Conservation (phyloP, 2,113 vertebrate genomes). For the Bombycilla garrulus region DNA sequence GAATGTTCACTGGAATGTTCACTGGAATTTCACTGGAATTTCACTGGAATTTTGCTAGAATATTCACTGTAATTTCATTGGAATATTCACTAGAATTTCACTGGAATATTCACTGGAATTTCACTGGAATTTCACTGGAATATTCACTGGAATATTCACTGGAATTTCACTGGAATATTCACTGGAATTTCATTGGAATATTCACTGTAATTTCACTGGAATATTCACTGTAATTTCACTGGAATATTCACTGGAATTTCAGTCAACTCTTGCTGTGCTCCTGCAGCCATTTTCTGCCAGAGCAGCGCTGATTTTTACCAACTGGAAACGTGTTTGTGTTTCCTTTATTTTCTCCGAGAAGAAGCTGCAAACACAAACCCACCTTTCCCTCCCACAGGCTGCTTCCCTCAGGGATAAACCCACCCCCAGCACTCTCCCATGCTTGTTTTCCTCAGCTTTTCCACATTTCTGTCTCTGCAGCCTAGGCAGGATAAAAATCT, state of each 20-base stretch:
- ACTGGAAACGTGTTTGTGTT: not conserved
- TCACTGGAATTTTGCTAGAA: no score
- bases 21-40: no score
- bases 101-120: no score
- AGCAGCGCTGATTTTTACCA: not conserved
- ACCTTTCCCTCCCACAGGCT: not conserved
- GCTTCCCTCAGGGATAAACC: not conserved
- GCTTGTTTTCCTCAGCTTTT: not conserved
- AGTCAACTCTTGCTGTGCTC: not conserved
- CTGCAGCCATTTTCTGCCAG: not conserved
- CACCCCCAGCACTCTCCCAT: fast-evolving
- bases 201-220: no score
- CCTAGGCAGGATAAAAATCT: not conserved
- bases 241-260: fast-evolving
- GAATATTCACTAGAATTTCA: no score
- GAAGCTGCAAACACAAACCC: not conserved
- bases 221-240: no score
- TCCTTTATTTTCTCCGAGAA: not conserved
- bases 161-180: no score
- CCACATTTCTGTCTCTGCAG: not conserved
- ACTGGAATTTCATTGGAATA: no score
- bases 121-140: no score
- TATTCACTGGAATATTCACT: no score
- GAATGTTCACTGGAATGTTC: no score
- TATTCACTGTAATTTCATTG: no score